A percentile compares a stretch with the other conserved stretches of the same genome.
phyloP scores from a whole-genome alignment of 2,797 vertebrate genomes.

The Novumbra hubbsi region DNA sequence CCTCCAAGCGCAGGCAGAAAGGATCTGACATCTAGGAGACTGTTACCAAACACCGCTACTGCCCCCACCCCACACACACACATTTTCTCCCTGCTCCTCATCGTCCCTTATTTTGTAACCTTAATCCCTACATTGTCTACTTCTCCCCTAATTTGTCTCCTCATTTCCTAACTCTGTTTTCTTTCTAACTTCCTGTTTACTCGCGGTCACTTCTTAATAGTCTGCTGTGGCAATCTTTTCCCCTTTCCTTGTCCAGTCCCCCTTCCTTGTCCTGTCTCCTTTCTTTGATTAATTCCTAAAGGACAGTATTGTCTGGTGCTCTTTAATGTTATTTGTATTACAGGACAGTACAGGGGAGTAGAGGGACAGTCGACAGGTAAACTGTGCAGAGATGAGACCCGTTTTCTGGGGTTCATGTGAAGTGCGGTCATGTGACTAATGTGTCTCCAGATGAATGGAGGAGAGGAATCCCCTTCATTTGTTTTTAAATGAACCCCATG shows the following conservation, averaged over 20 bases:
- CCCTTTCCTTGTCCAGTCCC: constrained; percentile 17
- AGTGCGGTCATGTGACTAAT: background rate
- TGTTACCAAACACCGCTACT: constrained; percentile 25
- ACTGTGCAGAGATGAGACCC: background rate
- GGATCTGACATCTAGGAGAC: constrained; percentile 83
- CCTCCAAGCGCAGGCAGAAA: constrained; percentile 90
- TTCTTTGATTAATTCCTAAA: background rate
- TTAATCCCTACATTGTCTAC: background rate
- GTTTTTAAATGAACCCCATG: constrained; percentile 1
- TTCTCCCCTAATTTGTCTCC: constrained; percentile 19
- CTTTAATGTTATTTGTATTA: too few species aligned
- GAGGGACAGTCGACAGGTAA: background rate
- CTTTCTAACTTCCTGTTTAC: background rate
- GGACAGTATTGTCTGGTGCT: too few species aligned
- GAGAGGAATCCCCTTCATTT: background rate
- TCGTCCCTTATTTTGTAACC: background rate
- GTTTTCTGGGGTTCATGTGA: too few species aligned
- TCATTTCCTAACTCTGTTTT: background rate
- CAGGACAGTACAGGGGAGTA: background rate
- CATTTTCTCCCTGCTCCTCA: background rate
- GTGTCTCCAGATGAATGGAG: background rate
- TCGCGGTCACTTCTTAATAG: background rate
- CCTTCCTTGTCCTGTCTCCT: constrained; percentile 33
- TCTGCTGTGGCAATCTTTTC: background rate
- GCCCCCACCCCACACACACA: background rate